Evolutionary conservation across 2,113 vertebrate genomes (phyloP).

Genomic region (Bubo blakistoni): DNA sequence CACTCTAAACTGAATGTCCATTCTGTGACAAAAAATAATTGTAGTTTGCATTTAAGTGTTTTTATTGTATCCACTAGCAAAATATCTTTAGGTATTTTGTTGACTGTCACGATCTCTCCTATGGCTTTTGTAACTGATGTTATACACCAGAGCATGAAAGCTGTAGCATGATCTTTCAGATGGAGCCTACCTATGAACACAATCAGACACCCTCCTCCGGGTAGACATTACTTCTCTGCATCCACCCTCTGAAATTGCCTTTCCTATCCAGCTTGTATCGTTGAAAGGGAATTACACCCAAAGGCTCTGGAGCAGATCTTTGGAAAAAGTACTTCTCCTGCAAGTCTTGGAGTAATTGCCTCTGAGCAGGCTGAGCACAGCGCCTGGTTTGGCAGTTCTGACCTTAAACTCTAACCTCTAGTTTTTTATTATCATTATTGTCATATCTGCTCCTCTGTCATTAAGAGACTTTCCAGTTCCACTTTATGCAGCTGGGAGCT

Average conservation of each 20-base stretch:
- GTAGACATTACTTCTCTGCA: not conserved
- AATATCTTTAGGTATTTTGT: not conserved
- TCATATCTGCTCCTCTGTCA: constrained; percentile 45
- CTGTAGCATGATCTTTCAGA: not conserved
- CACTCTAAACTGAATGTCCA: not conserved
- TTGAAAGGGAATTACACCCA: not conserved
- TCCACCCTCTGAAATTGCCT: not conserved
- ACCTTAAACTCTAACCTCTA: constrained; percentile 44
- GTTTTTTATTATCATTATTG: constrained; percentile 39
- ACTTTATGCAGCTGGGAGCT: constrained; percentile 44
- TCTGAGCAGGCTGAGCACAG: constrained; percentile 13
- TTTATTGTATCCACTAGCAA: not conserved
- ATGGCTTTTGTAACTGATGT: not conserved
- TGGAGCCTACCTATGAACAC: not conserved
- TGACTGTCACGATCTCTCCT: not conserved
- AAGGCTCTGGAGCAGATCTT: constrained; percentile 13
- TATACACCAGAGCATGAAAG: not conserved
- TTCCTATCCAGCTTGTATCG: not conserved
- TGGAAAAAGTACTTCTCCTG: not conserved
- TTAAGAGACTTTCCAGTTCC: constrained; percentile 40
- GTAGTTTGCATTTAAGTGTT: not conserved
- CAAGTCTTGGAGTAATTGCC: constrained; percentile 22
- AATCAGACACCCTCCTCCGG: not conserved
- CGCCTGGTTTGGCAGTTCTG: constrained; percentile 38
- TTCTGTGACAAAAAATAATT: not conserved